These are phyloP conservation scores for Palloptera scutellata DNA, from an alignment of 2,888 invertebrate genomes.

Conservation along the genomic window DNA sequence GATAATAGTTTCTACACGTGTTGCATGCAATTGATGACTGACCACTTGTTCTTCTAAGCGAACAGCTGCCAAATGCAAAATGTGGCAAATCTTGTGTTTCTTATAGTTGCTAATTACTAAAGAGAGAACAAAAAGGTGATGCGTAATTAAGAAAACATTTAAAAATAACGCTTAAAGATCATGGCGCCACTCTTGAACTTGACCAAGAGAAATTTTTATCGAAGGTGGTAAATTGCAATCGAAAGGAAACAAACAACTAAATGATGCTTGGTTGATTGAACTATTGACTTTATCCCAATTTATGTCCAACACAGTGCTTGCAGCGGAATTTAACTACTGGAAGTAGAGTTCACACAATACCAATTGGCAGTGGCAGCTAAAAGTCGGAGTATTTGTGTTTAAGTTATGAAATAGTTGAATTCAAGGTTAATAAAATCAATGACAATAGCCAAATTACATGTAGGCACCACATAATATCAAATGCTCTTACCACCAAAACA, in stretches of 20 bases:
- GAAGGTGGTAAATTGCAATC: constrained; percentile 8
- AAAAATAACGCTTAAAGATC: constrained; percentile 41
- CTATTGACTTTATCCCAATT: constrained; percentile 1
- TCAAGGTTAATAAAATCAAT: too few relatives aligned
- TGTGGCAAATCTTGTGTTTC: neutral
- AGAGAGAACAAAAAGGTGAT: neutral
- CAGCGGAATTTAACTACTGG: too few relatives aligned
- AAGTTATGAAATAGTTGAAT: neutral
- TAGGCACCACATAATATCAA: too few relatives aligned
- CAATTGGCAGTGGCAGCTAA: too few relatives aligned
- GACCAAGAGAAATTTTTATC: constrained; percentile 38
- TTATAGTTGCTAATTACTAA: neutral
- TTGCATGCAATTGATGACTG: constrained; percentile 4
- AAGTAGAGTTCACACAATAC: too few relatives aligned
- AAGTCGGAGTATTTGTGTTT: too few relatives aligned
- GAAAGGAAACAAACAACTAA: too few relatives aligned
- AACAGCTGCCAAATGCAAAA: neutral
- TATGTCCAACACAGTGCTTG: too few relatives aligned
- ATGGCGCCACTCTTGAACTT: constrained; percentile 54
- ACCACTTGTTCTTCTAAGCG: neutral
- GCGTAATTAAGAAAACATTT: constrained; percentile 14
- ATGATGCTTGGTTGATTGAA: constrained; percentile 39
- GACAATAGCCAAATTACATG: too few relatives aligned
- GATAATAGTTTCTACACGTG: neutral
- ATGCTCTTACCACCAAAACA: constrained; percentile 67